Conservation (phyloP, 2,113 vertebrate species). For the Myotis yumanensis region DNA sequence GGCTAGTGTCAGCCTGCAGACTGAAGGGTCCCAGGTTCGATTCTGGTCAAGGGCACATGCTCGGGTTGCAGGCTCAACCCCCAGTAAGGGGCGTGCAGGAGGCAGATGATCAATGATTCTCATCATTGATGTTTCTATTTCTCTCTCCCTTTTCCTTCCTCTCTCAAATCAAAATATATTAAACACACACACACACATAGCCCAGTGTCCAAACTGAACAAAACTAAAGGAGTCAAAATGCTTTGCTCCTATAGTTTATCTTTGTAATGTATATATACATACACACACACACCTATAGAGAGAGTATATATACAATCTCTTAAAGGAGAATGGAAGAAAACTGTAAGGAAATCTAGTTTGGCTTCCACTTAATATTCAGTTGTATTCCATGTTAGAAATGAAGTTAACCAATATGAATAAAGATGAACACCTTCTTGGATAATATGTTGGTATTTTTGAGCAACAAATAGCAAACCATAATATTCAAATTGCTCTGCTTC, state of each 20-base stretch:
- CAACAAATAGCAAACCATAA: background rate
- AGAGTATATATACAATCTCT: background rate
- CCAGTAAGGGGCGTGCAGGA: too few relatives aligned
- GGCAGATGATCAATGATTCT: too few relatives aligned
- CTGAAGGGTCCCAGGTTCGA: too few relatives aligned
- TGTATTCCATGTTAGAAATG: background rate
- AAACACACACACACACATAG: too few relatives aligned
- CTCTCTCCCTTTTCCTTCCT: too few relatives aligned
- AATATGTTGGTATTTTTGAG: background rate
- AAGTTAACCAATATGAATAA: background rate
- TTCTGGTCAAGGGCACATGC: too few relatives aligned
- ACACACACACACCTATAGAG: background rate
- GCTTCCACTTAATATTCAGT: background rate
- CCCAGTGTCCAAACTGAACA: too few relatives aligned
- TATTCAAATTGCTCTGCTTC: background rate
- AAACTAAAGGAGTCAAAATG: background rate
- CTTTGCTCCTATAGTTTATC: background rate
- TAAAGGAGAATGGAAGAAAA: background rate
- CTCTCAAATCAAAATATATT: too few relatives aligned
- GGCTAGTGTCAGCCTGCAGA: too few relatives aligned
- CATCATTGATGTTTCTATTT: too few relatives aligned
- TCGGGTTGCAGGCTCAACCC: too few relatives aligned
- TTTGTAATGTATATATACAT: background rate
- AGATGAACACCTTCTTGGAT: background rate
- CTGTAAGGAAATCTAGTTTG: constrained; percentile 1